phyloP scores from a whole-genome alignment of 2,113 vertebrate species.

The Peucedramus taeniatus region DNA sequence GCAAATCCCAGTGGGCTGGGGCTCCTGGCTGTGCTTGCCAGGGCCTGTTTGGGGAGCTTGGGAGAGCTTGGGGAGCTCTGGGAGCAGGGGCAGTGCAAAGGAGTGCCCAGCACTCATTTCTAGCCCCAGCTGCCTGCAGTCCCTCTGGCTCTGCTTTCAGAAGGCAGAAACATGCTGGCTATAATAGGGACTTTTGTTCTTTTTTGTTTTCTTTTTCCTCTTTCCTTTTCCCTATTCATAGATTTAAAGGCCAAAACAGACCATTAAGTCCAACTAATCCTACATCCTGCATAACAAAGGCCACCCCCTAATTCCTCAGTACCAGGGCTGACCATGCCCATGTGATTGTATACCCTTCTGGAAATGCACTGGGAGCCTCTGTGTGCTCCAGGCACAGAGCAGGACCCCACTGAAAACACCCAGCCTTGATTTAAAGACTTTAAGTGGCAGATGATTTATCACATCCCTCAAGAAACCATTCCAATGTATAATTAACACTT shows the following conservation, averaged over 20 bases:
- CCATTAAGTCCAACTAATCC: slow-evolving; percentile 25
- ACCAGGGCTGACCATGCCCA: not conserved
- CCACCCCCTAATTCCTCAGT: slow-evolving; percentile 1
- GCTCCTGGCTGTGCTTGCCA: not conserved
- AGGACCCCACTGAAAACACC: not conserved
- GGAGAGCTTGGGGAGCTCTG: not conserved
- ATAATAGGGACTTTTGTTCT: not conserved
- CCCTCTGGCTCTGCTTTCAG: not conserved
- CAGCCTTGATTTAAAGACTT: slow-evolving; percentile 14
- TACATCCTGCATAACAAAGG: slow-evolving; percentile 23
- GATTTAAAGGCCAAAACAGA: not conserved
- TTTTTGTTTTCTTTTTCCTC: not conserved
- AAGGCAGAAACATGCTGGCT: not conserved
- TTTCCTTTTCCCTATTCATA: slow-evolving; percentile 2
- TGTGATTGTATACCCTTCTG: not conserved
- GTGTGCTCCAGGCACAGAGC: not conserved
- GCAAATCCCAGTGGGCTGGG: not conserved
- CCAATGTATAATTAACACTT: slow-evolving; percentile 21
- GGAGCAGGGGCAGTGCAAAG: not conserved
- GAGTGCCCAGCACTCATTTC: not conserved
- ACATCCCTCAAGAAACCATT: not conserved
- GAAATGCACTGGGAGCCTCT: not conserved
- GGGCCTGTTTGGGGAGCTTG: not conserved
- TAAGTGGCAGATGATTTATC: not conserved
- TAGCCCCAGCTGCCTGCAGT: not conserved